A percentile compares a stretch with the other conserved stretches of the same genome.
phyloP scores from a whole-genome alignment of 2,888 invertebrate species.

The Heliconius sara region DNA sequence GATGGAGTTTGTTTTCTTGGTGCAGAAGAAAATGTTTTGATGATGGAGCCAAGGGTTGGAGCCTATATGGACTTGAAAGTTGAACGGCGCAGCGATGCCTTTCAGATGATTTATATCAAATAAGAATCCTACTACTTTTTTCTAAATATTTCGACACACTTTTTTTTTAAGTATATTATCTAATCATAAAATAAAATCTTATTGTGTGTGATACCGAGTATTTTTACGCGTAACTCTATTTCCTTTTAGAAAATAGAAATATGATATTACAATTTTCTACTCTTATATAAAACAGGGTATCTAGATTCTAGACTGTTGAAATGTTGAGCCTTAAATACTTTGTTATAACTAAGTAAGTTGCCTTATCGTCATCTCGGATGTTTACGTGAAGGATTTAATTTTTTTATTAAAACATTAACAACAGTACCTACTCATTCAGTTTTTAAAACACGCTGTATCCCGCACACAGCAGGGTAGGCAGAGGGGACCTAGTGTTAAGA shows the following conservation, averaged over 20 bases:
- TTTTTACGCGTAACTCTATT: background rate
- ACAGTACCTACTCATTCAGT: slow-evolving; percentile 9
- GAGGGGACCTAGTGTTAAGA: no score
- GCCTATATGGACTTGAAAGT: slow-evolving; percentile 55
- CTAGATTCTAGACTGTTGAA: slow-evolving; percentile 3
- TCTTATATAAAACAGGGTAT: background rate
- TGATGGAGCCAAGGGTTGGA: slow-evolving; percentile 62
- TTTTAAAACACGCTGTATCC: background rate
- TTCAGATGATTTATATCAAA: background rate
- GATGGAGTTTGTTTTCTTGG: slow-evolving; percentile 76
- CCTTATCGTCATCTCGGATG: background rate
- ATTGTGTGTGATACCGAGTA: background rate
- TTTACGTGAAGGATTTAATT: background rate
- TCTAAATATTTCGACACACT: slow-evolving; percentile 5
- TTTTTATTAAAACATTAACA: background rate
- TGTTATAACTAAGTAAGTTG: slow-evolving; percentile 6
- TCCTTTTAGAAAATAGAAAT: background rate
- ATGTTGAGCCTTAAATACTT: slow-evolving; percentile 20
- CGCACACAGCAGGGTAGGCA: no score
- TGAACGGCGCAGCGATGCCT: slow-evolving; percentile 27
- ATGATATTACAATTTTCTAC: slow-evolving; percentile 3
- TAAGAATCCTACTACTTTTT: background rate
- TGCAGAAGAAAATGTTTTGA: slow-evolving; percentile 60
- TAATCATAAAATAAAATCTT: background rate
- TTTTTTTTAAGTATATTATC: background rate